Evolutionary conservation across 2,113 vertebrate genomes (phyloP).

Genomic region (Solea solea): DNA sequence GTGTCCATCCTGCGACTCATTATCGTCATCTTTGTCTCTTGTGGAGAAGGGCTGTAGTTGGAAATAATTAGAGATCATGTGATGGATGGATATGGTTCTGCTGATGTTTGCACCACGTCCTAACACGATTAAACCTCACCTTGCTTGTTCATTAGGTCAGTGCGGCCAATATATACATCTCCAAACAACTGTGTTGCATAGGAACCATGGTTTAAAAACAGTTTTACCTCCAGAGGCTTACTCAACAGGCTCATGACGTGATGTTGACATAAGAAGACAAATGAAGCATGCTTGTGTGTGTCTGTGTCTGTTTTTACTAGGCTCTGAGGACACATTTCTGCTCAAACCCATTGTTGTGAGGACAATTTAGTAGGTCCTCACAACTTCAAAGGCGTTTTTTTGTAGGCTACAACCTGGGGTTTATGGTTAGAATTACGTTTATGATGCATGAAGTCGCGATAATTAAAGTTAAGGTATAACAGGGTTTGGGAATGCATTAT

Average conservation of each 20-base stretch:
- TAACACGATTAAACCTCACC: constrained; percentile 3
- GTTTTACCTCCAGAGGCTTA: not conserved
- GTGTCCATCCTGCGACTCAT: constrained; percentile 53
- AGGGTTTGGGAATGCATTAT: too few relatives aligned
- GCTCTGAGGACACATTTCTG: too few relatives aligned
- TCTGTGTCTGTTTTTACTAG: not conserved
- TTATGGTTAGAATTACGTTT: too few relatives aligned
- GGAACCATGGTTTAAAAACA: not conserved
- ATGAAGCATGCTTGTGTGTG: not conserved
- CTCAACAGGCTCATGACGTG: constrained; percentile 39
- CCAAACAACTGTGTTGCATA: not conserved
- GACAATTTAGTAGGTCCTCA: too few relatives aligned
- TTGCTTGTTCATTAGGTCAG: not conserved
- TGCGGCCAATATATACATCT: not conserved
- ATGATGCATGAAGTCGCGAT: too few relatives aligned
- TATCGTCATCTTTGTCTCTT: constrained; percentile 36
- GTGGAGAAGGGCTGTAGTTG: constrained; percentile 54
- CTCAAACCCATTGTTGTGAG: too few relatives aligned
- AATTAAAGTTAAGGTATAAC: too few relatives aligned
- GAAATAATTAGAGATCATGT: constrained; percentile 31
- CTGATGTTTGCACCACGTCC: not conserved
- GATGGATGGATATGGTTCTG: constrained; percentile 15
- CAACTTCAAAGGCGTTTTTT: too few relatives aligned
- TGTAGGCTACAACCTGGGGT: too few relatives aligned
- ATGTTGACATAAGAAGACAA: not conserved